Evolutionary conservation across 2,113 vertebrate genomes (phyloP).

Genomic region (Antechinus flavipes): DNA sequence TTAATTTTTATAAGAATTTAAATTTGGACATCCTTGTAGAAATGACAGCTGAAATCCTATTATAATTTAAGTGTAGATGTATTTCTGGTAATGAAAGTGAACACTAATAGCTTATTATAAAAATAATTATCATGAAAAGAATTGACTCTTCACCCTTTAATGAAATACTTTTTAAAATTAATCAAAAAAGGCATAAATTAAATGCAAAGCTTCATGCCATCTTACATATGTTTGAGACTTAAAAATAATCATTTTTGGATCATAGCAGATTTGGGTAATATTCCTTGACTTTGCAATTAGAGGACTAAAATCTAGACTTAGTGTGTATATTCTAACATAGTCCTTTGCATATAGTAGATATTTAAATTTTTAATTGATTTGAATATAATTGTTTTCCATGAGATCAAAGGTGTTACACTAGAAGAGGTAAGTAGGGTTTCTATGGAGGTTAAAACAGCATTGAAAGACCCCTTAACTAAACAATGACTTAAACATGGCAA

Average conservation of each 20-base stretch:
- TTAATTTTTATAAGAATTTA: constrained; percentile 1
- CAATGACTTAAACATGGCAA: not conserved
- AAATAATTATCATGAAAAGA: not conserved
- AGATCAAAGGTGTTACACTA: not conserved
- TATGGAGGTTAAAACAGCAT: not conserved
- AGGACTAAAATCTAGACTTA: not conserved
- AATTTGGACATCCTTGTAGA: not conserved
- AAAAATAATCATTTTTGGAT: not conserved
- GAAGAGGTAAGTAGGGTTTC: not conserved
- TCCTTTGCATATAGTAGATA: not conserved
- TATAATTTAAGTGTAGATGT: not conserved
- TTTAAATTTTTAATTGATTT: not conserved
- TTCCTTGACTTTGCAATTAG: not conserved
- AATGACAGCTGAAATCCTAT: not conserved
- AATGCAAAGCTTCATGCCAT: not conserved
- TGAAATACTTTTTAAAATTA: not conserved
- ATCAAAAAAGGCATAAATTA: not conserved
- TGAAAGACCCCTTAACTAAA: not conserved
- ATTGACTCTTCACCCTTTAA: not conserved
- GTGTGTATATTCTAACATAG: not conserved
- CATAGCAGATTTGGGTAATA: not conserved
- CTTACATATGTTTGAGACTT: not conserved
- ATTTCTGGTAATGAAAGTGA: not conserved
- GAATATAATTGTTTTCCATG: not conserved
- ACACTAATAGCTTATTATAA: not conserved